Base-by-base conservation (phyloP, 2,797 vertebrate species). In the Phalloptychus januarius region DNA sequence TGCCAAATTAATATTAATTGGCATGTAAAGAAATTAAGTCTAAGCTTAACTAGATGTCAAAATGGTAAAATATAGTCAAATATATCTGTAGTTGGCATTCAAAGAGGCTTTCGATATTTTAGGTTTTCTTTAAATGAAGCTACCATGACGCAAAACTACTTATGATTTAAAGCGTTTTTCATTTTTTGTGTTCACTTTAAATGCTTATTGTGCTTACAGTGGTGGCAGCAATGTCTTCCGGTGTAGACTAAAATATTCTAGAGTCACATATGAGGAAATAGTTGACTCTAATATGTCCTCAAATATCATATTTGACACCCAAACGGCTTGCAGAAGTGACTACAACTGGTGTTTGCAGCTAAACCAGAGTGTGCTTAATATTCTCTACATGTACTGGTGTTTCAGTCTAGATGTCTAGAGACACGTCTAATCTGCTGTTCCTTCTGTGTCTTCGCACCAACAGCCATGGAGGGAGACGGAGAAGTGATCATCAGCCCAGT, bases 401-500 rank as follows among this genome's bases (percentile, higher is more conserved):
- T 69, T 25, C 11, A 42, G 40, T n/a, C 2, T 18, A 16, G 23
- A 45, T 4, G 31, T 71, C 13, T 45, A 18, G 25, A 71, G 12
- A 45, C 6, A 44, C n/a, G 36, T 25, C 36, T 48, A 28, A 40
- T 84, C 36, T 77, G 46, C 23, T 56, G 36, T 72, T 52, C 31
- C 16, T 0, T 48, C 52, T 79, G 72, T 50, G 70, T 74, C 56
- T 45, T 16, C 15, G 1, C 36, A 44, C 8, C 23, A 31, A 46
- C 87, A 99, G 98, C 94, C 79, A 97, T 97, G 92, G 98, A 99
- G 83, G 96, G 96, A 8, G 96, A 98, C 0, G 98, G 98, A 56
- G 98, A 99, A 89, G 98, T 99, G 90, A 95, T 97, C 82, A 98
- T 99, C 92, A 96, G 92, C 74, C 95, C 97, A 1, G 97, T 97